Base-by-base conservation (phyloP, 2,113 vertebrate genomes). In the Epinephelus lanceolatus region DNA sequence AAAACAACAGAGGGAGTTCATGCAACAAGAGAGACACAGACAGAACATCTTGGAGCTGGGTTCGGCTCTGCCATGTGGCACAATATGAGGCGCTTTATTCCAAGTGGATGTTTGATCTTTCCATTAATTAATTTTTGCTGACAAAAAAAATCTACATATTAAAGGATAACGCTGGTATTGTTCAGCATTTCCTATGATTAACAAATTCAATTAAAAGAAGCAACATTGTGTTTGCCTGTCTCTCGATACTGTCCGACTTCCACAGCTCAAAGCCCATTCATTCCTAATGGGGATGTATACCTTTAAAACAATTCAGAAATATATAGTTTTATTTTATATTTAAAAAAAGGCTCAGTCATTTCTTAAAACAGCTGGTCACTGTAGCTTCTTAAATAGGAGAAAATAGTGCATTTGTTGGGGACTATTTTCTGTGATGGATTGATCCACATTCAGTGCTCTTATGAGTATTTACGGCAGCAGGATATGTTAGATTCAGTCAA, bases 1-100 rank as follows among this genome's bases (percentile, higher is more conserved):
- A 53, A 78, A 78, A 75, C 27, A 71, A 71, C 14, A 57, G 27
- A 75, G 19, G 69, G 33, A 27, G 30, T 71, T 84, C 14, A 52
- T 25, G 19, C 6, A 65, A 69, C 40, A 68, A 27, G 8, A 72
- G 13, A 23, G 47, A 49, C 37, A 65, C 17, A 65, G 59, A 27
- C 11, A 8, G 33, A 73, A 30, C 5, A 37, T 53, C 49, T 30
- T 53, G 23, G 25, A 30, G 30, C 37, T 55, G 27, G 59, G 42
- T 52, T 27, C 19, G 4, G 45, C 33, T 60, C 52, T 15, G 51
- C 19, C 13, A 52, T 49, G 23, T 45, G 52, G 37, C 13, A 5
- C n/a, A n/a, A 14, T 8, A 52, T 45, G 17, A 21, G 8, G 2
- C 30, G 51, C 57, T 61, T 66, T 55, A 62, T 55, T 76, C 57